Conservation (phyloP, 2,888 invertebrate genomes). For the Quadroppia sp. region DNA sequence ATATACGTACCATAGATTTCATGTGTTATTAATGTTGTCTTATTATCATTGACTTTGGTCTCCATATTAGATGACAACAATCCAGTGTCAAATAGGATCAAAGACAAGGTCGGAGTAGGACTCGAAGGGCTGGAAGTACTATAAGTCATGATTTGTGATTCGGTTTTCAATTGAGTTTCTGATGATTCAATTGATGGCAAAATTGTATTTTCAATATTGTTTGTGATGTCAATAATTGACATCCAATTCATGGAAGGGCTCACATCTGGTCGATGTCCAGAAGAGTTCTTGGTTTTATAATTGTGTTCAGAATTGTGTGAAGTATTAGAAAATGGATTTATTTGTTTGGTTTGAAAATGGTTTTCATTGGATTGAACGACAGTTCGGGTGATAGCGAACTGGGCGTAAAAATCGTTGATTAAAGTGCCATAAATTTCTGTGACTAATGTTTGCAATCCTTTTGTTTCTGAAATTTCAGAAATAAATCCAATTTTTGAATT, state of each 20-base stretch:
- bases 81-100: slow-evolving; percentile 44
- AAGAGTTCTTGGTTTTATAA: slow-evolving; percentile 1
- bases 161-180: background rate
- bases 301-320: background rate
- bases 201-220: background rate
- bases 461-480: slow-evolving; percentile 31
- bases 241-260: background rate
- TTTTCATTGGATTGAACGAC: slow-evolving; percentile 29
- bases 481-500: slow-evolving; percentile 27
- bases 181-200: background rate
- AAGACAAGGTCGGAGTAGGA: background rate
- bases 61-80: slow-evolving; percentile 46
- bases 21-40: slow-evolving; percentile 44
- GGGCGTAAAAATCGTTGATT: slow-evolving; percentile 48
- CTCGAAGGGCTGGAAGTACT: background rate
- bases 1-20: slow-evolving; percentile 48
- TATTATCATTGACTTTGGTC: slow-evolving; percentile 44
- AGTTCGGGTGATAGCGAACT: slow-evolving; percentile 47
- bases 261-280: background rate
- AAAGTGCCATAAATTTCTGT: slow-evolving; percentile 47
- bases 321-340: background rate
- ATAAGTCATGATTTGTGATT: background rate
- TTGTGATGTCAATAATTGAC: background rate
- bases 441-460: slow-evolving; percentile 51
- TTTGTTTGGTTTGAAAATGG: background rate